Evolutionary conservation across 1,140 invertebrate species (phyloP), one percentile per base, ranked within the genome.

Genomic region (Hyphantria cunea): DNA sequence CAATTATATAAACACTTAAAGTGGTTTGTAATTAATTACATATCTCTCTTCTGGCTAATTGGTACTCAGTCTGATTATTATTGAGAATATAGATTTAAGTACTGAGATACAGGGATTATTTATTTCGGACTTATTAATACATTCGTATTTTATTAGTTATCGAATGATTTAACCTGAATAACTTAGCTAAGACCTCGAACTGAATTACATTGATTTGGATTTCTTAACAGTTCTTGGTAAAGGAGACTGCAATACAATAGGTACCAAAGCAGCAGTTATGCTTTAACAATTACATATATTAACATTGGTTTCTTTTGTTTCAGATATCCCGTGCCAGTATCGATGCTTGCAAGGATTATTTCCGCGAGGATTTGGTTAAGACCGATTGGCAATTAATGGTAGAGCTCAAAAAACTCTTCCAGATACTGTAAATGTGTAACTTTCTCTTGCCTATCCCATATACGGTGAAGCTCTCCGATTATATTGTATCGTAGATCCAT

Each of bases 301-400:
- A n/a, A 37, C 12, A 34, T 10, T 8, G 32, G 17, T 54, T 51
- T 45, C 15, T 90, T 88, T 80, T 92, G 76, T 95, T 96, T 52
- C 93, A 99, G 97, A 99, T 99, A 82, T 97, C 95, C 17, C 94
- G 99, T 52, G 96, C 98, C 75, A 99, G 98, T 42, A 99, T 99
- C 77, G 98, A 99, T 91, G 98, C 97, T 3, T 99, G 99, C 90
- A 99, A 99, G 91, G 96, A 99, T 68, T 99, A 99, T 92, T 99
- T 99, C 94, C 94, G 99, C 58, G 98, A 99, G 71, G 99, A 99
- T 88, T 93, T 99, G 53, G 89, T 95, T 68, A 99, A 99, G 90
- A 94, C 95, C 51, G 99, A 99, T 83, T 99, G 99, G 99, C 95
- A 97, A 82, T 91, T 99, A 42, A 99, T 99, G 95, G 95, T 99